Base-by-base conservation (phyloP, 2,888 invertebrate genomes). In the Incurvaria masculella region DNA sequence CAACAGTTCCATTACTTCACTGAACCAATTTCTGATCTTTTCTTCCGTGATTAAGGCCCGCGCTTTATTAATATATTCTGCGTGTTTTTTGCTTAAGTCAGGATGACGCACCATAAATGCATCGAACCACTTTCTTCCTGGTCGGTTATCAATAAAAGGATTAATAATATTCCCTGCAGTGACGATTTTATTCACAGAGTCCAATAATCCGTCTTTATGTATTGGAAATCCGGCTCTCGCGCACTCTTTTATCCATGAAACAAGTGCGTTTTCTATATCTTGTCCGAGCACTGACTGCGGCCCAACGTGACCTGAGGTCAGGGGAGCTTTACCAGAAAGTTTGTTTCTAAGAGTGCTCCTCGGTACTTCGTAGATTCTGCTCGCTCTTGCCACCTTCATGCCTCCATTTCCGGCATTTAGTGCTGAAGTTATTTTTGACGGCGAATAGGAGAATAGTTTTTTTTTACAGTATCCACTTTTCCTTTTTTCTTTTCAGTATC, bases 61-160 rank as follows among this genome's bases (percentile, higher is more conserved):
- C 21, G 43, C 43, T 43, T 21, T 43, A 19, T 43, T 43, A 21
- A 43, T 43, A 43, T 43, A 43, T 21, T 43, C 43, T 21, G 43
- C 43, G 19, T 43, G 43, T 43, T 43, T 43, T 21, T 43, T 21
- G 23, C 43, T 43, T n/a, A 43, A 19, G 21, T 43, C 19, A 19
- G 43, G 43, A 23, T 43, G 43, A 21, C 43, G 21, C 16, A 10
- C 23, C 43, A 43, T 21, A 23, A 43, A 43, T 43, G 21, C 33
- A 14, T 33, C 11, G 14, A 33, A 33, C 33, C 33, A 33, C 14
- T 8, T 14, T 33, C 14, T 33, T 4, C 11, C 6, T 14, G 33
- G 33, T 3, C 33, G 33, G 14, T 33, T 33, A 33, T 33, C 14
- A 14, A 33, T n/a, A n/a, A 33, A 33, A 33, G 33, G 33, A 14